Conservation (phyloP, 2,113 vertebrate genomes). For the Illadopsis cleaveri region DNA sequence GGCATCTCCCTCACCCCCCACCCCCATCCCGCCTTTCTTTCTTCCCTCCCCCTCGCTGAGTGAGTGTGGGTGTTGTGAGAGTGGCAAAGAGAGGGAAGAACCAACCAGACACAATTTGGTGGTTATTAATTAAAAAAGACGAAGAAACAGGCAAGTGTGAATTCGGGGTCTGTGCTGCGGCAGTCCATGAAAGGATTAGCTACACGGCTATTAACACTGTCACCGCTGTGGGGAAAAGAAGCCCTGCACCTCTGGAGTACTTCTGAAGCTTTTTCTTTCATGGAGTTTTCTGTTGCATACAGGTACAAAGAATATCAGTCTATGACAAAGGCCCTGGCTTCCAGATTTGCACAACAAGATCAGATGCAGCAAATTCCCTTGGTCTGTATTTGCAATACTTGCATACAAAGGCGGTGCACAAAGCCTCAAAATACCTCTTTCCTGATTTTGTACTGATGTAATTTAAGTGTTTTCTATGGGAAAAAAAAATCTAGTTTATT, state of each 20-base stretch:
- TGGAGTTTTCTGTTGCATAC: not conserved
- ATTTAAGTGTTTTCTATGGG: not conserved
- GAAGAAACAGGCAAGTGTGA: not conserved
- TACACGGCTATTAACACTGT: not conserved
- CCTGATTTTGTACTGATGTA: not conserved
- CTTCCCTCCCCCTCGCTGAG: not conserved
- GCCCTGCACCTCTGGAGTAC: not conserved
- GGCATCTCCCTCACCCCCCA: not conserved
- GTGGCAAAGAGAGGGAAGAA: not conserved
- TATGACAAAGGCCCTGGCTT: not conserved
- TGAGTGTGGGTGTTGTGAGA: not conserved
- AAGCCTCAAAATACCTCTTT: not conserved
- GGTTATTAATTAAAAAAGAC: constrained; percentile 43
- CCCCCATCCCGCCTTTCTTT: not conserved
- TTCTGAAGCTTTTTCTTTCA: not conserved
- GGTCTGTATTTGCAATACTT: not conserved
- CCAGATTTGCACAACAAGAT: not conserved
- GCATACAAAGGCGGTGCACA: not conserved
- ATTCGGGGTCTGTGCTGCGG: not conserved
- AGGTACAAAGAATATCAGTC: not conserved
- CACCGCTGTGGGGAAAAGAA: not conserved
- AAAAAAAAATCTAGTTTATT: not conserved
- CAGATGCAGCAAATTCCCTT: not conserved
- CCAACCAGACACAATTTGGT: not conserved
- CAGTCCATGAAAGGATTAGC: not conserved